Base-by-base conservation (phyloP, 1,140 invertebrate genomes). In the Cheumatopsyche charites region DNA sequence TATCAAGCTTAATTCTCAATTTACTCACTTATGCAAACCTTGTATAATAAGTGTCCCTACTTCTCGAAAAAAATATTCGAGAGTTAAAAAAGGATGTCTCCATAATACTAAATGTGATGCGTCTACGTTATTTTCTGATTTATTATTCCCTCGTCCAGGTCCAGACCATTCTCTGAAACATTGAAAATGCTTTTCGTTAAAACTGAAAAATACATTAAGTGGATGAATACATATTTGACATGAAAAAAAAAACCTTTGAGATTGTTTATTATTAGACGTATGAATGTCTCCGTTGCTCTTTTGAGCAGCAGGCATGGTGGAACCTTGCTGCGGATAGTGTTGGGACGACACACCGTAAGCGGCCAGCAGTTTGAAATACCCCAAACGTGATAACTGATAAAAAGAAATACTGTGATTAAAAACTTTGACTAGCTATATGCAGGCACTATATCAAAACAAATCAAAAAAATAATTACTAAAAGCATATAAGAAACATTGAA, bases 31-130 rank as follows among this genome's bases (percentile, higher is more conserved):
- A 65, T 82, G 79, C 36, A 83, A 66, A 19, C 79, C 82, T 29
- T 81, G 80, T 45, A 79, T 79, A 72, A 79, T 83, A 77, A 91
- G 86, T 77, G 87, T 86, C 76, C 84, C 79, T 74, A 92, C 81
- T 88, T 97, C 95, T 76, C 87, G 86, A 76, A 90, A 79, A 84
- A 94, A 96, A 85, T 94, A 97, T 79, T 93, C 90, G 42, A 95
- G 75, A 11, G 95, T 97, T 71, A 85, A 87, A 58, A 97, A 78
- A 23, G 96, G 96, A 79, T 88, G 88, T 78, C 91, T 88, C 95
- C 95, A 98, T 69, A 98, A 79, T 36, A 96, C 94, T 74, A 97
- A 81, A 77, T 88, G 87, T 4, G 75, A 76, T n/a, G 70, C 72
- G 45, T 76, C 75, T 23, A 73, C 45, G 19, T 45, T 49, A 17